Percentiles rank a stretch among this genome's conserved stretches.
Evolutionary conservation across 2,113 vertebrate species (phyloP).

Genomic region (Tragulus kanchil): DNA sequence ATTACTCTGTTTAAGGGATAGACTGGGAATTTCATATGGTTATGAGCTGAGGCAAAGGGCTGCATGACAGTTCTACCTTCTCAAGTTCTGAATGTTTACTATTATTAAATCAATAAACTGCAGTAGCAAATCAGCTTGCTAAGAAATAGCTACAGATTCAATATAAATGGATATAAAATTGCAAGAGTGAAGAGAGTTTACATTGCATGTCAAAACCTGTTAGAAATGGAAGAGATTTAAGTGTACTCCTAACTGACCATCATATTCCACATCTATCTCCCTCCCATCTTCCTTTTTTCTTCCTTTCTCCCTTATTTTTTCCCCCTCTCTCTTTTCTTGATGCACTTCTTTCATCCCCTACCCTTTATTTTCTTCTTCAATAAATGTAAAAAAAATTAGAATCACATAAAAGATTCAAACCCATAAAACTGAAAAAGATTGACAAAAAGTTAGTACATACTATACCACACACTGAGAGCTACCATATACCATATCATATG

Average conservation of each 20-base stretch:
- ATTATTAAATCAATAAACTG: conserved; percentile 58
- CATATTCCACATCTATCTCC: not conserved
- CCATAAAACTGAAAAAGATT: not conserved
- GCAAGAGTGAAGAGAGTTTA: not conserved
- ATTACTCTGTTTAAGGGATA: conserved; percentile 65
- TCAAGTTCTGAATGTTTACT: conserved; percentile 64
- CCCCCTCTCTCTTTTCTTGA: not conserved
- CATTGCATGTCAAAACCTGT: not conserved
- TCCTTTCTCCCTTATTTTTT: not conserved
- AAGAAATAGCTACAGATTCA: not conserved
- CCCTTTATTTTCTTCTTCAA: not conserved
- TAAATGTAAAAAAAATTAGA: conserved; percentile 15
- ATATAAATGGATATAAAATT: not conserved
- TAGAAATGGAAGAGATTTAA: not conserved
- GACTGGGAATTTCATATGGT: conserved; percentile 69
- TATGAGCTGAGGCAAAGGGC: conserved; percentile 61
- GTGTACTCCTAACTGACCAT: not conserved
- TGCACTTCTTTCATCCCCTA: not conserved
- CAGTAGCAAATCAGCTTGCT: conserved; percentile 15
- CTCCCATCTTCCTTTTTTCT: not conserved
- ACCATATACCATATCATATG: not conserved
- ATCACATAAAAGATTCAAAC: conserved; percentile 2
- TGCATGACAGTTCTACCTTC: conserved; percentile 20
- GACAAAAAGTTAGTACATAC: not conserved
- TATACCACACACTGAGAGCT: not conserved